Evolutionary conservation across 1,140 invertebrate genomes (phyloP).

Genomic region (Danaus plexippus): DNA sequence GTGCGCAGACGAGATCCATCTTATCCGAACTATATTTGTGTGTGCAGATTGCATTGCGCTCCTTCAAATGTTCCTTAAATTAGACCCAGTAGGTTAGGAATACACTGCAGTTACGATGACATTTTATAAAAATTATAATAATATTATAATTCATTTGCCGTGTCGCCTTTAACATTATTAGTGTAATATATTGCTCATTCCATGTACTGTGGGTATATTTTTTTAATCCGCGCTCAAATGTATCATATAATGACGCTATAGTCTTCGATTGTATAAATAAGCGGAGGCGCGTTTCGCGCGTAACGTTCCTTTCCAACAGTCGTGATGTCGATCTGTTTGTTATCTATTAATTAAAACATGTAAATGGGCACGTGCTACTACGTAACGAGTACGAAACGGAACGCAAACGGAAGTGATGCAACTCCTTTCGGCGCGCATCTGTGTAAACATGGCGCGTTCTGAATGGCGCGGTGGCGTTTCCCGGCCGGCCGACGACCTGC

Average conservation of each 20-base stretch:
- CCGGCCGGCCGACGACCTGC: constrained; percentile 50
- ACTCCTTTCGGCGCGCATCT: constrained; percentile 67
- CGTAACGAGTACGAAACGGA: constrained; percentile 49
- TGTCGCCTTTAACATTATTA: too few species aligned
- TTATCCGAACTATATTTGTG: constrained; percentile 30
- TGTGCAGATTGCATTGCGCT: constrained; percentile 26
- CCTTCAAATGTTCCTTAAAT: constrained; percentile 20
- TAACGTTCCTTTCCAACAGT: too few species aligned
- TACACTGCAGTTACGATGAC: constrained; percentile 5
- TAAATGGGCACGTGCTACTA: constrained; percentile 43
- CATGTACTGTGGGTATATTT: too few species aligned
- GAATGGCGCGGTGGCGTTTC: constrained; percentile 63
- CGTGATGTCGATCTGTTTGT: background rate
- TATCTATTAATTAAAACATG: constrained; percentile 17
- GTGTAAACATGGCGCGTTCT: constrained; percentile 68
- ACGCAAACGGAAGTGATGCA: constrained; percentile 67
- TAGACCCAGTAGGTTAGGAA: constrained; percentile 18
- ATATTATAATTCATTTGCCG: too few species aligned
- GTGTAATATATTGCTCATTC: too few species aligned
- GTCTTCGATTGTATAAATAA: too few species aligned
- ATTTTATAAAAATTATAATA: too few species aligned
- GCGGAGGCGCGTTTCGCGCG: too few species aligned
- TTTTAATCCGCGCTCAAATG: too few species aligned
- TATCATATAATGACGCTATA: too few species aligned
- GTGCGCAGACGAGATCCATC: constrained; percentile 20